Conservation (phyloP, 2,888 invertebrate species). For the Epistrophe grossulariae region DNA sequence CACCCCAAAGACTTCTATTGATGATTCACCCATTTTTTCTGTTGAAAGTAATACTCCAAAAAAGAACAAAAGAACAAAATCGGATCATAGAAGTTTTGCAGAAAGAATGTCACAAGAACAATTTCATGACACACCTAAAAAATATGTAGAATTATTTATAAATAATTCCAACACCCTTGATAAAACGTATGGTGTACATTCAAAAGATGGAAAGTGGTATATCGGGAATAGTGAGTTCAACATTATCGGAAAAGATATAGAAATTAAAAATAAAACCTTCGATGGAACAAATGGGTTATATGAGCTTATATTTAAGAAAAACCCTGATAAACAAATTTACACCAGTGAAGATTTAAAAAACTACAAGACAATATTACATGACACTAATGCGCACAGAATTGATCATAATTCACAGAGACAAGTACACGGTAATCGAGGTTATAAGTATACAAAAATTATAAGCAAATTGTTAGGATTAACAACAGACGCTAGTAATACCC, state of each 20-base stretch:
- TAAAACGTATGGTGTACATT: not conserved
- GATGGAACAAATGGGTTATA: not conserved
- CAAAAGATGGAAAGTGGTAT: not conserved
- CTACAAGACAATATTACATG: not conserved
- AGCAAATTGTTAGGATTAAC: not conserved
- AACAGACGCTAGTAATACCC: not conserved
- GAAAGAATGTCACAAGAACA: not conserved
- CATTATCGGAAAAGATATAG: not conserved
- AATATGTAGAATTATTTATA: not conserved
- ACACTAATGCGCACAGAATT: not conserved
- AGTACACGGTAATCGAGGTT: not conserved
- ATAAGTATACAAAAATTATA: not conserved
- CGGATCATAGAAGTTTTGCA: no score
- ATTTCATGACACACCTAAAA: not conserved
- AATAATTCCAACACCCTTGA: no score
- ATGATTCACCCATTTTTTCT: no score
- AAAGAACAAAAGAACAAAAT: no score
- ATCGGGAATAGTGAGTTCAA: not conserved
- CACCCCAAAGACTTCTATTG: no score
- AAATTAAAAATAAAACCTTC: not conserved
- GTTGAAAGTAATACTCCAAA: no score
- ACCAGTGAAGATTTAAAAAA: not conserved
- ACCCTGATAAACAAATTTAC: not conserved
- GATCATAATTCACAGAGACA: not conserved
- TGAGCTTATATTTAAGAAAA: not conserved